These are phyloP conservation scores for Trogon melanurus DNA, from an alignment of 2,113 vertebrate species.

Conservation along the genomic window DNA sequence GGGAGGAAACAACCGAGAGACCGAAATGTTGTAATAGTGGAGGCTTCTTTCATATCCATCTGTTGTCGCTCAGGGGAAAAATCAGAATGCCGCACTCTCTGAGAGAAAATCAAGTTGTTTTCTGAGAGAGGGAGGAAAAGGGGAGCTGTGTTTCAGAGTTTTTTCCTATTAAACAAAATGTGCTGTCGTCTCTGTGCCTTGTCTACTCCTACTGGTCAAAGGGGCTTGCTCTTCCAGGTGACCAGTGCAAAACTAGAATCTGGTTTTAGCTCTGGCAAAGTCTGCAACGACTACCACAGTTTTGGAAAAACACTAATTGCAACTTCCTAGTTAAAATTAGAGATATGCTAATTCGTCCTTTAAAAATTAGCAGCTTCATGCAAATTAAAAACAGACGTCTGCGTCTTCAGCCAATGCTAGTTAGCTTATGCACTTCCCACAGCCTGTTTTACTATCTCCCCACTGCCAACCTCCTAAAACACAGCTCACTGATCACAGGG, in stretches of 20 bases:
- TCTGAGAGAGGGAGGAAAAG: background rate
- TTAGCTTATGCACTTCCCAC: background rate
- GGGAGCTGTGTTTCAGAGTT: background rate
- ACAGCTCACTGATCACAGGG: background rate
- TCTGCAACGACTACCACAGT: background rate
- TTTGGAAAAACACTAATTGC: background rate
- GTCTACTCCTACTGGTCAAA: background rate
- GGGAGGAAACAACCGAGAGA: background rate
- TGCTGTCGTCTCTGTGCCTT: background rate
- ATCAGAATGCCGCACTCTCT: background rate
- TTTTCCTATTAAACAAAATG: background rate
- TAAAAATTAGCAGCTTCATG: conserved; percentile 36
- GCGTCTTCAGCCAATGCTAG: background rate
- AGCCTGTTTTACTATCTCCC: background rate
- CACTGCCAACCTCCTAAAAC: background rate
- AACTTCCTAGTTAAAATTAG: conserved; percentile 30
- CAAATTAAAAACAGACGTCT: conserved; percentile 30
- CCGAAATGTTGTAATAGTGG: background rate
- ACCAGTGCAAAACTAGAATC: background rate
- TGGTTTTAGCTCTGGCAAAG: background rate
- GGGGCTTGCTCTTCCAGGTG: background rate
- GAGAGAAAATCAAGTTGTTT: background rate
- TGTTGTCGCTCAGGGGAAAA: background rate
- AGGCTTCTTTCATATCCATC: conserved; percentile 7
- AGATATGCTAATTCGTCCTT: conserved; percentile 25